phyloP scores from a whole-genome alignment of 92 coral and sea anemone species.

The Heteractis magnifica region DNA sequence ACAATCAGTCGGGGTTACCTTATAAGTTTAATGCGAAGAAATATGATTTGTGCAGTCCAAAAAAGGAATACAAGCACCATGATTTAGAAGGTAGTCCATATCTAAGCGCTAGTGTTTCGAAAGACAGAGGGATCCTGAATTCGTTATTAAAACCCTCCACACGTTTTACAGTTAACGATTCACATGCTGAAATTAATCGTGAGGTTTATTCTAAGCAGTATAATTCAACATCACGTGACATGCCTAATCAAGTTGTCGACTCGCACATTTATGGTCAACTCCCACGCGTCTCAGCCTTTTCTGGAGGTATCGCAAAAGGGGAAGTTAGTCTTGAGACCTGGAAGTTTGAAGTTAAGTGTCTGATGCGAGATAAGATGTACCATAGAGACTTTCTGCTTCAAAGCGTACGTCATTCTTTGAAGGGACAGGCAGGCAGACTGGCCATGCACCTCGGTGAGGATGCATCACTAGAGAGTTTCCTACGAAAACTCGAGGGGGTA shows the following conservation, averaged over 20 bases:
- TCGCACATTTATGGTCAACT: conserved; percentile 8
- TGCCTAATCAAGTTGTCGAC: background rate
- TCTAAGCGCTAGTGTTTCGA: background rate
- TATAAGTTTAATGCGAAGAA: background rate
- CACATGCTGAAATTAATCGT: too few species aligned
- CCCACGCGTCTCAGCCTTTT: conserved; percentile 16
- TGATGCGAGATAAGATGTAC: conserved; percentile 8
- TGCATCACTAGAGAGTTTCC: conserved; percentile 8
- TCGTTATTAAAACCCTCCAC: background rate
- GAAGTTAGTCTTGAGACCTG: conserved; percentile 15
- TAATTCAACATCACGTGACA: too few species aligned
- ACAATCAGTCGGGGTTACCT: background rate
- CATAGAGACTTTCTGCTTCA: conserved; percentile 14
- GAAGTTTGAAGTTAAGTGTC: conserved; percentile 25
- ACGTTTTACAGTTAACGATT: background rate
- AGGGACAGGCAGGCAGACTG: conserved; percentile 20
- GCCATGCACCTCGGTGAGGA: conserved; percentile 29
- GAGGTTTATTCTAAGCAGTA: too few species aligned
- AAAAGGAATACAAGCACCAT: background rate
- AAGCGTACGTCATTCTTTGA: conserved; percentile 19
- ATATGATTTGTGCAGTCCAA: background rate
- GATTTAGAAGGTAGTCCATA: background rate
- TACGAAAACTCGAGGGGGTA: conserved; percentile 20
- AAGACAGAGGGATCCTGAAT: background rate
- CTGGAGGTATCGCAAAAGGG: conserved; percentile 3